Conservation (phyloP, 1,140 invertebrate species). For the Homarus americanus region DNA sequence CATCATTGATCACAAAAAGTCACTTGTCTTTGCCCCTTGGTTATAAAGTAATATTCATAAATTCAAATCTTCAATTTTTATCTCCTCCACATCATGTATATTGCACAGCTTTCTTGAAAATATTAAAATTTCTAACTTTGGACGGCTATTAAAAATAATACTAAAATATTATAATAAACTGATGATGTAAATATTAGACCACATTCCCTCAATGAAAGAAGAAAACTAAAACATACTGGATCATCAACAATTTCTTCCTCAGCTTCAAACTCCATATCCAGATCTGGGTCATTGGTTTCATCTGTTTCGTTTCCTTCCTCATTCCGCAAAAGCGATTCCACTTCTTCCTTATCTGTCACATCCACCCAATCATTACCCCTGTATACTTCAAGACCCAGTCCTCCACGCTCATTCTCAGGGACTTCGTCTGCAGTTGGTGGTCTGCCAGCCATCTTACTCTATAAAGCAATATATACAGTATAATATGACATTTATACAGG, state of each 20-base stretch:
- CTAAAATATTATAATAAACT: too few relatives aligned
- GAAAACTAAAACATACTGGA: slow-evolving; percentile 43
- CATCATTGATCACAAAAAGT: too few relatives aligned
- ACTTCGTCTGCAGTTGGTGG: slow-evolving; percentile 36
- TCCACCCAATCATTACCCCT: slow-evolving; percentile 44
- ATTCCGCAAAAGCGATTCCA: not conserved
- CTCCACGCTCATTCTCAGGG: slow-evolving; percentile 30
- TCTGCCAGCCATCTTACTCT: slow-evolving; percentile 32
- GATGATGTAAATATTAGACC: too few relatives aligned
- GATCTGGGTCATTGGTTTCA: slow-evolving; percentile 37
- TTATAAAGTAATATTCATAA: too few relatives aligned
- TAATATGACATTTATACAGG: too few relatives aligned
- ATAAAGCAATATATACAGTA: not conserved
- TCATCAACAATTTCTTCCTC: slow-evolving; percentile 46
- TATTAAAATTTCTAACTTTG: too few relatives aligned
- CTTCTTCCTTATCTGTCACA: slow-evolving; percentile 47
- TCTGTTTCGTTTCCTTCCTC: slow-evolving; percentile 38
- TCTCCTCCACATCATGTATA: too few relatives aligned
- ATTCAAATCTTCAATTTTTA: too few relatives aligned
- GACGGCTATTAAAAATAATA: too few relatives aligned
- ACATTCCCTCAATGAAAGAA: too few relatives aligned
- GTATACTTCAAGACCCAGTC: slow-evolving; percentile 50
- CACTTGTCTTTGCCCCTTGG: too few relatives aligned
- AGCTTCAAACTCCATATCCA: slow-evolving; percentile 52
- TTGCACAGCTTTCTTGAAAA: too few relatives aligned